Evolutionary conservation across 1,140 invertebrate genomes (phyloP).

Genomic region (Lepidurus apus): DNA sequence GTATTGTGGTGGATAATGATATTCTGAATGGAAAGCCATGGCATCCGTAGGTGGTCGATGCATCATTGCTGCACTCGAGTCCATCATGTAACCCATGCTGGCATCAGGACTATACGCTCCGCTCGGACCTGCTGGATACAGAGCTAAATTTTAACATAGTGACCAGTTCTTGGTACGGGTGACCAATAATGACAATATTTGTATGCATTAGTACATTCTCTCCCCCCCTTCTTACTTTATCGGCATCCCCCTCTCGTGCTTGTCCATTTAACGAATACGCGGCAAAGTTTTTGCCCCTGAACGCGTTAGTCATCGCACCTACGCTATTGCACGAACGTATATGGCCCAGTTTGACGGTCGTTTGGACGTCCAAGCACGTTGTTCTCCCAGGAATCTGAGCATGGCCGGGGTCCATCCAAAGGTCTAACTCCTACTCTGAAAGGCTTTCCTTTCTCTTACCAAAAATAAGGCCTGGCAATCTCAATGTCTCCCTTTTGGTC

Average conservation of each 20-base stretch:
- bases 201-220: background rate
- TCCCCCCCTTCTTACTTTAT: background rate
- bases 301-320: constrained; percentile 21
- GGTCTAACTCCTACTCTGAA: background rate
- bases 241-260: background rate
- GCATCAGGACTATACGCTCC: constrained; percentile 91
- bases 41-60: constrained; percentile 84
- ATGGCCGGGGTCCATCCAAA: background rate
- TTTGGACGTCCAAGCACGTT: constrained; percentile 9
- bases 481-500: constrained; percentile 10
- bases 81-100: constrained; percentile 93
- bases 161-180: constrained; percentile 7
- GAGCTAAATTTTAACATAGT: constrained; percentile 29
- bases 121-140: constrained; percentile 67
- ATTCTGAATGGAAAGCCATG: constrained; percentile 75
- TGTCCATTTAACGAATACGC: background rate
- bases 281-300: background rate
- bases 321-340: background rate
- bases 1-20: constrained; percentile 84
- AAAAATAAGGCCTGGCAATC: background rate
- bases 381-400: constrained; percentile 1
- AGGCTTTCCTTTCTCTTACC: background rate
- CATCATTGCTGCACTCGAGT: constrained; percentile 85
- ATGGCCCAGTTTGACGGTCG: background rate
- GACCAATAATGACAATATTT: constrained; percentile 22